A percentile compares a stretch with the other conserved stretches of the same genome.
These are phyloP conservation scores for Aphidius colemani DNA, from an alignment of 2,888 invertebrate species.

Conservation along the genomic window DNA sequence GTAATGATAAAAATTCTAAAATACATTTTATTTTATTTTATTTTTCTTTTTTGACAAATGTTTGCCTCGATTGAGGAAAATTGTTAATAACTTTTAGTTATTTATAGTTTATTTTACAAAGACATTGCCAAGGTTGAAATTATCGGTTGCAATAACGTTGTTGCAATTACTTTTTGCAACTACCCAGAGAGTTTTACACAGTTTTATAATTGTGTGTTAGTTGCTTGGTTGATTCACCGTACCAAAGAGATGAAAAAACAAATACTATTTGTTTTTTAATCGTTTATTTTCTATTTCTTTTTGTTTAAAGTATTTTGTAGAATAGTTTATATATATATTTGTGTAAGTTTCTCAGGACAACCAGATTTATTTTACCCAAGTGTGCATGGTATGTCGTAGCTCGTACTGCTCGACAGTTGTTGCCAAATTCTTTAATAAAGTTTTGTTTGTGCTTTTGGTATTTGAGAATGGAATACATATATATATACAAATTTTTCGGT, in stretches of 20 bases:
- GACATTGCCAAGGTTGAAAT: slow-evolving; percentile 23
- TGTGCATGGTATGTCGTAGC: background rate
- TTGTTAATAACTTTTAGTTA: background rate
- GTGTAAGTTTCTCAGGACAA: slow-evolving; percentile 13
- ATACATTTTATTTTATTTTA: too few relatives aligned
- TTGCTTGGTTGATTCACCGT: slow-evolving; percentile 4
- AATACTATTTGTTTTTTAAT: slow-evolving; percentile 12
- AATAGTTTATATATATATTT: slow-evolving; percentile 6
- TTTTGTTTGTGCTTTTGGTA: slow-evolving; percentile 38
- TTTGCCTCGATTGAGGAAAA: too few relatives aligned
- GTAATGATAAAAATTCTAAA: too few relatives aligned
- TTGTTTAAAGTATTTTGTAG: background rate
- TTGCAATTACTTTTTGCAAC: slow-evolving; percentile 23
- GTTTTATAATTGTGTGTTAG: background rate
- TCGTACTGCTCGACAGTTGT: slow-evolving; percentile 22
- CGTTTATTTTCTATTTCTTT: slow-evolving; percentile 27
- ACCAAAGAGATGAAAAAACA: slow-evolving; percentile 16
- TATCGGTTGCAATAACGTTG: slow-evolving; percentile 23
- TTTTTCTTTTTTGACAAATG: background rate
- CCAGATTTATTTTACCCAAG: slow-evolving; percentile 38
- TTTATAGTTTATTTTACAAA: too few relatives aligned
- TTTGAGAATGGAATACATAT: too few relatives aligned
- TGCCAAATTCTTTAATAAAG: slow-evolving; percentile 43
- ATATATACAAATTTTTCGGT: too few relatives aligned
- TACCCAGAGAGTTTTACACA: background rate